Evolutionary conservation across 2,888 invertebrate genomes (phyloP).

Genomic region (Cyaniris semiargus): DNA sequence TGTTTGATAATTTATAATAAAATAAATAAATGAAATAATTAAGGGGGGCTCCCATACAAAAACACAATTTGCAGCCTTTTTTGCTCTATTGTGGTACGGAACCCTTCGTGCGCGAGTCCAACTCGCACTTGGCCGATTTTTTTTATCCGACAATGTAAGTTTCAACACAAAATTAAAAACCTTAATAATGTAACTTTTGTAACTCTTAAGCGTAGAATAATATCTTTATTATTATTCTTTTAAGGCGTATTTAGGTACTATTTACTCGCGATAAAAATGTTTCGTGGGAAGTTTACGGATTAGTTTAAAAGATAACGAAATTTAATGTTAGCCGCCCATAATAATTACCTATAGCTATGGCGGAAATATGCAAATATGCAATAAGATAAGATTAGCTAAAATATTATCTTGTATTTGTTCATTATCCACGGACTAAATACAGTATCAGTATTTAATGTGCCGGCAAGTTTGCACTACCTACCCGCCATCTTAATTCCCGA

Average conservation of each 20-base stretch:
- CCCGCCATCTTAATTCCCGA: not conserved
- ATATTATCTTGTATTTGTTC: slow-evolving; percentile 13
- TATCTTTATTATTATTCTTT: not conserved
- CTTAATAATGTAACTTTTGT: not conserved
- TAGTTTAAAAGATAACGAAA: slow-evolving; percentile 15
- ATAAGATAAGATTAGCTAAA: slow-evolving; percentile 22
- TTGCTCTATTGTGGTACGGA: no score
- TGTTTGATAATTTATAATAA: no score
- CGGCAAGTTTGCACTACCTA: no score
- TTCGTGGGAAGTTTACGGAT: slow-evolving; percentile 21
- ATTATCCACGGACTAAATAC: slow-evolving; percentile 14
- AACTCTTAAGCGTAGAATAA: not conserved
- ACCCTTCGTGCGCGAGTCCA: no score
- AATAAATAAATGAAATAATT: no score
- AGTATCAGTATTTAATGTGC: slow-evolving; percentile 7
- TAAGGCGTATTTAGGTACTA: slow-evolving; percentile 16
- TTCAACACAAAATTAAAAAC: no score
- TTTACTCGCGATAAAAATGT: slow-evolving; percentile 19
- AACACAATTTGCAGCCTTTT: no score
- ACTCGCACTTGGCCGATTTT: no score
- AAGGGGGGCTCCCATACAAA: no score
- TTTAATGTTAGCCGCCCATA: slow-evolving; percentile 15
- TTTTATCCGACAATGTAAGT: no score
- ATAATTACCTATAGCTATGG: slow-evolving; percentile 18
- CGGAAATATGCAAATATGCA: slow-evolving; percentile 20